Evolutionary conservation across 2,888 invertebrate genomes (phyloP), one percentile per base, ranked within the genome.

Genomic region (Tolmerus cingulatus): DNA sequence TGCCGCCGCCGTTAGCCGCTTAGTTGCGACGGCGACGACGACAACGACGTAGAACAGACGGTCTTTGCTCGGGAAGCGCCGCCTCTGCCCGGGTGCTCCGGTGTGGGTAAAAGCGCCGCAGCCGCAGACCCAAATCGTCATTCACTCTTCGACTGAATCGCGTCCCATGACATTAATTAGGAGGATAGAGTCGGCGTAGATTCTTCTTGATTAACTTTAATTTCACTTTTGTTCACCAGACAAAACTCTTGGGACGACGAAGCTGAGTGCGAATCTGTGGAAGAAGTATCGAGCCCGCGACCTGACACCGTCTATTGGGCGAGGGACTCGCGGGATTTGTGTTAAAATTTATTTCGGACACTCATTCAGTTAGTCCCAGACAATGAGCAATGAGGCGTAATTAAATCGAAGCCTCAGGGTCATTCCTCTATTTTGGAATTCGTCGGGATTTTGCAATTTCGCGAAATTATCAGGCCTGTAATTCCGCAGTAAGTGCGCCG

Each of bases 161-260:
- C 37, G 34, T 51, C 79, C 51, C 51, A 51, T 79, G 79, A 79
- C 55, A 79, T 79, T 79, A 79, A 79, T 79, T 51, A 51, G 27
- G 16, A 43, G 4, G 79, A 27, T 51, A 27, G 23, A 51, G 78
- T 7, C 46, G 30, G 23, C 78, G 78, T 78, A 43, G 43, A 78
- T 43, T 40, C 12, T 19, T 43, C 43, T 40, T 78, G 78, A 78
- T 78, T 76, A 76, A 34, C n/a, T 76, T 76, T 30, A 76, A 34
- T 76, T 76, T 76, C 37, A 76, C 37, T 66, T 27, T 66, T 66
- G 27, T 12, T 66, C 23, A 9, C 66, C 9, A 27, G n/a, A 16
- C n/a, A 51, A 51, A 3, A 5, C n/a, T n/a, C 8, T 51, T 0
- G 34, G 34, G 5, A 34, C 34, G 34, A 7, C 34, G 7, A 4